Base-by-base conservation (phyloP, 1,140 invertebrate species). In the Caenorhabditis inopinata region DNA sequence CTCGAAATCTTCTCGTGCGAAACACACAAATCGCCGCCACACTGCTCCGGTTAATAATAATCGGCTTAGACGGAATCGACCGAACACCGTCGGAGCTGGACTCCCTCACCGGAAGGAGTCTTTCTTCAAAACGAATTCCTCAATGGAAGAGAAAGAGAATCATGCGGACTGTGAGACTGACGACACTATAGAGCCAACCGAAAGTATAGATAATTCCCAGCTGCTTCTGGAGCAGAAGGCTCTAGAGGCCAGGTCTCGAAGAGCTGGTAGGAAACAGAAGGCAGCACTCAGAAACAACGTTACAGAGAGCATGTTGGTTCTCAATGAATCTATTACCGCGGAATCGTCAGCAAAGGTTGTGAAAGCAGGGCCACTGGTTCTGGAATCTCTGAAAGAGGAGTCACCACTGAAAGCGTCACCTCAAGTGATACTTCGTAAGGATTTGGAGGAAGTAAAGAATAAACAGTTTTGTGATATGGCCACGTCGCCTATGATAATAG, bases 161-260 rank as follows among this genome's bases (percentile, higher is more conserved):
- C 58, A 68, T 12, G 58, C 32, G 32, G 58, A 68, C 32, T 35
- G 32, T 21, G 58, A 68, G 25, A 68, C 58, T 1, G 58, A 68
- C n/a, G 58, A 68, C 58, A 42, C 58, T 7, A 5, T 68, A 32
- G 58, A 68, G 12, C 2, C 32, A 12, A 7, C 51, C 5, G n/a
- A 18, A 0, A 58, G 6, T 32, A 9, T 38, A 0, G 58, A 68
- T 38, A 29, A 42, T n/a, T 38, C 58, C 4, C 16, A 68, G 27
- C 38, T 29, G 58, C 58, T 68, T 35, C 58, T 68, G 16, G 58
- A 68, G 58, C 58, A 68, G 58, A 68, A 68, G 58, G 58, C 58
- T 9, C 9, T 68, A n/a, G 58, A 68, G n/a, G 58, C 58, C 7
- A 38, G 58, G 16, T 68, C 58, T 11, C 27, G 58, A 42, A n/a